A percentile compares a stretch with the other conserved stretches of the same genome.
phyloP scores from a whole-genome alignment of 2,113 vertebrate genomes.

The Psettodes erumei region DNA sequence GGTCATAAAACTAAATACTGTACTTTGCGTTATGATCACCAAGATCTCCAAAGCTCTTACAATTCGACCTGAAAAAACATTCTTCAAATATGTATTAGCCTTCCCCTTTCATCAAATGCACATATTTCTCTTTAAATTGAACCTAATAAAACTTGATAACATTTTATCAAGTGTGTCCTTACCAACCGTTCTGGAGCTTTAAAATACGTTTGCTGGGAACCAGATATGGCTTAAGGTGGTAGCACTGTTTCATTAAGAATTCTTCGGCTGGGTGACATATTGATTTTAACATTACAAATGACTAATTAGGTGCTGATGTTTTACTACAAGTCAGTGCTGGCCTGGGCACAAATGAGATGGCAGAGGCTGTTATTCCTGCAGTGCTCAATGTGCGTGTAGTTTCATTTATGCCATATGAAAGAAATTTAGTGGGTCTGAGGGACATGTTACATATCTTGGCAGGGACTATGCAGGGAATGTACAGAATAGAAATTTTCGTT shows the following conservation, averaged over 20 bases:
- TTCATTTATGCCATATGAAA: too few relatives aligned
- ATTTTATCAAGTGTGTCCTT: background rate
- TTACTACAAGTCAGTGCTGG: slow-evolving; percentile 52
- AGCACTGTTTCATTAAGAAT: slow-evolving; percentile 40
- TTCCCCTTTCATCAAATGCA: background rate
- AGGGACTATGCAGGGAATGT: too few relatives aligned
- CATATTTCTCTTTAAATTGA: background rate
- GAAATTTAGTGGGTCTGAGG: background rate
- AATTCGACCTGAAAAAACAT: background rate
- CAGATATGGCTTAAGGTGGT: background rate
- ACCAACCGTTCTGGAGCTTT: background rate
- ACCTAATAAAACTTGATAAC: background rate
- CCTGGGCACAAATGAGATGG: slow-evolving; percentile 36
- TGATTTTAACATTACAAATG: slow-evolving; percentile 46
- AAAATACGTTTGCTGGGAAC: background rate
- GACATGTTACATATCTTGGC: background rate
- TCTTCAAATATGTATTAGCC: background rate
- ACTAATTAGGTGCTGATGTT: slow-evolving; percentile 53
- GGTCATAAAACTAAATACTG: too few relatives aligned
- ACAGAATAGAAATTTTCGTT: too few relatives aligned
- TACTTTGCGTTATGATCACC: too few relatives aligned
- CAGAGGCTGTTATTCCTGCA: slow-evolving; percentile 35
- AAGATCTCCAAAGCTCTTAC: too few relatives aligned
- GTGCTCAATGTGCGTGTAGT: background rate
- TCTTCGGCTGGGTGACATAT: slow-evolving; percentile 41